Evolutionary conservation across 2,888 invertebrate species (phyloP).

Genomic region (Lissonota sp.): DNA sequence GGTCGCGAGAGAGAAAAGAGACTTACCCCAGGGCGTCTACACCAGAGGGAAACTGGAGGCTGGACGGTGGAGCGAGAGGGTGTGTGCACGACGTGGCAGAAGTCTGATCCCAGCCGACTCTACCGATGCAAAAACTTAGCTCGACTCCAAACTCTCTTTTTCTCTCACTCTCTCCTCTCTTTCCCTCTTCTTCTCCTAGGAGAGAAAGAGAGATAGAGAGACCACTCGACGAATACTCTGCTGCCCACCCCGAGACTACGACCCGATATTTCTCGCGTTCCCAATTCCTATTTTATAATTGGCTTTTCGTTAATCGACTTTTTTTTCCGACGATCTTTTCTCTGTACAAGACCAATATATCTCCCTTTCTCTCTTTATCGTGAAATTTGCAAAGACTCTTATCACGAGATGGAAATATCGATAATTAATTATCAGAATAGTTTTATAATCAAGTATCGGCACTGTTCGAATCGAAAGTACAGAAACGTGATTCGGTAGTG

Average conservation of each 20-base stretch:
- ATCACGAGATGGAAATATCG: slow-evolving; percentile 39
- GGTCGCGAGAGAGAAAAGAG: slow-evolving; percentile 20
- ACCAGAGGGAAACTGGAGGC: slow-evolving; percentile 7
- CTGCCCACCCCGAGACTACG: slow-evolving; percentile 2
- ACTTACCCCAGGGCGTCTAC: slow-evolving; percentile 4
- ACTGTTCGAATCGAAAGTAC: neutral
- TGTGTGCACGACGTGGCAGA: slow-evolving; percentile 16
- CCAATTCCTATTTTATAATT: slow-evolving; percentile 59
- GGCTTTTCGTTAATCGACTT: slow-evolving; percentile 54
- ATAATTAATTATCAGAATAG: slow-evolving; percentile 41
- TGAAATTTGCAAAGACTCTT: slow-evolving; percentile 58
- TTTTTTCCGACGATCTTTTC: slow-evolving; percentile 37
- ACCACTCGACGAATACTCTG: slow-evolving; percentile 29
- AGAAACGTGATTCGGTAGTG: neutral
- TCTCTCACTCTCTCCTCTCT: neutral
- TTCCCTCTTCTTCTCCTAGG: neutral
- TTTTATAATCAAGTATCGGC: neutral
- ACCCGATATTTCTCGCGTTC: slow-evolving; percentile 43
- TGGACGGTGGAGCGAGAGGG: slow-evolving; percentile 1
- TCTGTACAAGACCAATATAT: slow-evolving; percentile 18
- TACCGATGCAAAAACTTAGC: slow-evolving; percentile 32
- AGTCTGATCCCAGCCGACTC: slow-evolving; percentile 28
- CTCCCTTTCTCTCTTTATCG: neutral
- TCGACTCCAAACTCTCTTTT: neutral
- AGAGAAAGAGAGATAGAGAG: too few relatives aligned